Conservation (phyloP, 2,113 vertebrate species). For the Pelvicachromis taeniatus region DNA sequence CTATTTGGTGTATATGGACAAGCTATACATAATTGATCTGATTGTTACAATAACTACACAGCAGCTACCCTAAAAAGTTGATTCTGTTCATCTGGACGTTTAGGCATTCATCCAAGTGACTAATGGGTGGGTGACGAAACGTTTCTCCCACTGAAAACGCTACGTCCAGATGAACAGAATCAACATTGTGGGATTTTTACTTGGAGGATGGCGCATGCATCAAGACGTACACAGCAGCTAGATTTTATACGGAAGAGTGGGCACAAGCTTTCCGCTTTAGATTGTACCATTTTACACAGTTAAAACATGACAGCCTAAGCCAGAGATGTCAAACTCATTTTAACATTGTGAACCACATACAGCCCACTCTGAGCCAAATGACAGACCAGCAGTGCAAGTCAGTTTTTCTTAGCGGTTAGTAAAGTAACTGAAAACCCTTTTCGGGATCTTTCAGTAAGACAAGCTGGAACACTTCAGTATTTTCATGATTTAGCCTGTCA, state of each 20-base stretch:
- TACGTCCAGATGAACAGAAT: too few species aligned
- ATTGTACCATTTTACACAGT: neutral
- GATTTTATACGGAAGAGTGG: neutral
- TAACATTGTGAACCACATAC: too few species aligned
- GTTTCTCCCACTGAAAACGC: too few species aligned
- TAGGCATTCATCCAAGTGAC: too few species aligned
- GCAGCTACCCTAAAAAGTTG: too few species aligned
- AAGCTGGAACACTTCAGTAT: too few species aligned
- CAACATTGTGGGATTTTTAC: too few species aligned
- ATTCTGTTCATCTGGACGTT: too few species aligned
- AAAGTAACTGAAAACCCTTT: too few species aligned
- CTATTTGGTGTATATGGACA: neutral
- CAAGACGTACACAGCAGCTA: neutral
- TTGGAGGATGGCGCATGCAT: too few species aligned
- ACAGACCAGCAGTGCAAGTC: accelerated
- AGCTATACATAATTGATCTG: neutral
- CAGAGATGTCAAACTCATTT: neutral
- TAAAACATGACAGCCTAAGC: neutral
- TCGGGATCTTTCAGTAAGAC: neutral
- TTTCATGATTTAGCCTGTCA: neutral
- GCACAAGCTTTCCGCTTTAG: accelerated
- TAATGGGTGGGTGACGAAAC: too few species aligned
- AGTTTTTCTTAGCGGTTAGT: neutral
- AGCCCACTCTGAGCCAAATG: neutral
- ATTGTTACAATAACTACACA: neutral